Conservation (phyloP, 2,888 invertebrate genomes). For the Cyclophora punctaria region DNA sequence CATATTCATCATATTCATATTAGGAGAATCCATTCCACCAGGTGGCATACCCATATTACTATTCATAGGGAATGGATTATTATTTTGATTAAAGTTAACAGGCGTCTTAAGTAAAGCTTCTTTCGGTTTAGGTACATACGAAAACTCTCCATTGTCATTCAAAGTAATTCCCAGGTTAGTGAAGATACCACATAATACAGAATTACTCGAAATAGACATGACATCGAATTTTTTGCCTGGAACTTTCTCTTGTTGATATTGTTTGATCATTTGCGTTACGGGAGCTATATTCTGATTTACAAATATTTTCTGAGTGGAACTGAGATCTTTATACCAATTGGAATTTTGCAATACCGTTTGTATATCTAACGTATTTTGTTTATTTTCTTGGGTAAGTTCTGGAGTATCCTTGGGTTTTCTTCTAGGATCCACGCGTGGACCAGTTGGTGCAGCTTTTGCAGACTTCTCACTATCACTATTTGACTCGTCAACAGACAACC, state of each 20-base stretch:
- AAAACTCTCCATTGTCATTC: constrained; percentile 74
- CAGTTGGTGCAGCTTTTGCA: constrained; percentile 38
- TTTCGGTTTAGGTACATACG: constrained; percentile 63
- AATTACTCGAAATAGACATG: constrained; percentile 65
- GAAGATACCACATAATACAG: constrained; percentile 74
- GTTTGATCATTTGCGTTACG: constrained; percentile 76
- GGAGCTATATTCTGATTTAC: constrained; percentile 80
- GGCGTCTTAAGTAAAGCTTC: constrained; percentile 65
- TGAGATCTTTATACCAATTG: constrained; percentile 81
- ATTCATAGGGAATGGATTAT: constrained; percentile 46
- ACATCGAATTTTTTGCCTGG: constrained; percentile 74
- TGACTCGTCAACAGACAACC: constrained; percentile 77
- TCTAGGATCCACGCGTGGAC: constrained; percentile 64
- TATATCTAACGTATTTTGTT: constrained; percentile 65
- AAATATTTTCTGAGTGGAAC: constrained; percentile 82
- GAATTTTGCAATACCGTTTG: constrained; percentile 80
- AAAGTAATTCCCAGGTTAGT: constrained; percentile 77
- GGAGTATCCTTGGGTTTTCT: constrained; percentile 57
- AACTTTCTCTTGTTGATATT: constrained; percentile 74
- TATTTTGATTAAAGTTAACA: constrained; percentile 49
- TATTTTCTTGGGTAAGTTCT: constrained; percentile 42
- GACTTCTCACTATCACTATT: constrained; percentile 76
- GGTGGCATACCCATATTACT: constrained; percentile 42
- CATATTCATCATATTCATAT: constrained; percentile 62
- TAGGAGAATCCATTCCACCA: constrained; percentile 45